Evolutionary conservation across 1,140 invertebrate species (phyloP).

Genomic region (Lethrus apterus): DNA sequence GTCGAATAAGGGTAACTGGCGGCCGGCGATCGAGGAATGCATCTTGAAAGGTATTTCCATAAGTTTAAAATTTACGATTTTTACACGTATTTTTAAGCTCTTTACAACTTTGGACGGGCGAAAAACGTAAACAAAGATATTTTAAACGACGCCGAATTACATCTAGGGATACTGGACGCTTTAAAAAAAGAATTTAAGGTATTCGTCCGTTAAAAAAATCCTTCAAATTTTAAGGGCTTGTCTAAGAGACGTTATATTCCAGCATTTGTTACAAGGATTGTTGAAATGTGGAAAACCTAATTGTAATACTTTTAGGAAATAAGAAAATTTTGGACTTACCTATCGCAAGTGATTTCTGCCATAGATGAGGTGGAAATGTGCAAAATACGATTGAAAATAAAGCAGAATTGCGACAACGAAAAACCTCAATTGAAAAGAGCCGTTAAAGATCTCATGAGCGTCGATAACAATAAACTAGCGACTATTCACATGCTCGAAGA

Average conservation of each 20-base stretch:
- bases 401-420: constrained; percentile 22
- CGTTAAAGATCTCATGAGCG: constrained; percentile 25
- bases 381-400: constrained; percentile 54
- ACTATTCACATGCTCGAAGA: constrained; percentile 44
- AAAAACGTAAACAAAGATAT: constrained; percentile 32
- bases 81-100: constrained; percentile 24
- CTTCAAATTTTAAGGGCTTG: no score
- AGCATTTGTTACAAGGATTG: no score
- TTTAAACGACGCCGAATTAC: constrained; percentile 46
- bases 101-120: constrained; percentile 28
- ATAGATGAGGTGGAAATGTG: constrained; percentile 72
- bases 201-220: no score
- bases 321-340: constrained; percentile 51
- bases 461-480: constrained; percentile 32
- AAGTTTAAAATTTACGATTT: not conserved
- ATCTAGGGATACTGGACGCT: constrained; percentile 51
- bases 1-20: constrained; percentile 42
- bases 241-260: no score
- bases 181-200: constrained; percentile 65
- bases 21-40: constrained; percentile 48
- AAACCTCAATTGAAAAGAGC: constrained; percentile 19
- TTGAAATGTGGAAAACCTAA: not conserved
- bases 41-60: constrained; percentile 43
- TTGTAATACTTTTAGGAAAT: constrained; percentile 34
- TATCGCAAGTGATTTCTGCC: constrained; percentile 52